A percentile compares a stretch with the other conserved stretches of the same genome.
Conservation (phyloP, 2,113 vertebrate species). For the Strigops habroptila region DNA sequence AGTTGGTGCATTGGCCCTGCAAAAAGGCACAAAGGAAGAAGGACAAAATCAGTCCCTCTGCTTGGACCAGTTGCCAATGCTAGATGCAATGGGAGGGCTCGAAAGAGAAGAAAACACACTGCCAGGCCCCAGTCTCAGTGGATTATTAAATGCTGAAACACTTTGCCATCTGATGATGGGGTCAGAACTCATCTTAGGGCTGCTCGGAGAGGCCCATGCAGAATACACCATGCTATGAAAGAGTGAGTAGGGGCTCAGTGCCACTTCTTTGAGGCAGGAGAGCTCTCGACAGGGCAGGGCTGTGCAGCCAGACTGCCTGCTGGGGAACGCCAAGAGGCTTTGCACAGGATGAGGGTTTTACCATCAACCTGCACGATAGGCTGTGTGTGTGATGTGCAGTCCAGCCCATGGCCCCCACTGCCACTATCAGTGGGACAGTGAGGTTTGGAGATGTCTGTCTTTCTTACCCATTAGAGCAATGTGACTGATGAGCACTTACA, state of each 20-base stretch:
- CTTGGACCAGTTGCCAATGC: background rate
- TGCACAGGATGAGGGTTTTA: background rate
- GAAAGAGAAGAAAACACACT: background rate
- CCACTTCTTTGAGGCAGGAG: background rate
- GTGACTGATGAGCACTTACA: background rate
- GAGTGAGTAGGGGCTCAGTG: background rate
- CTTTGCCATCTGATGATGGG: background rate
- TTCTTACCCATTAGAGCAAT: background rate
- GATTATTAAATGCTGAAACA: background rate
- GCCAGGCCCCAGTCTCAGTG: background rate
- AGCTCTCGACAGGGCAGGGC: background rate
- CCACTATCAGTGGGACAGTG: background rate
- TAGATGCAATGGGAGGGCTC: background rate
- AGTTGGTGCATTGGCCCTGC: background rate
- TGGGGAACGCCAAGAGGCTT: background rate
- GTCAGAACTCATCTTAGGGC: background rate
- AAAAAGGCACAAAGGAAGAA: background rate
- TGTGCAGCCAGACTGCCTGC: background rate
- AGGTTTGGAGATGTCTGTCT: background rate
- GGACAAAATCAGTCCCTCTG: background rate
- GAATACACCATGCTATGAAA: rapidly evolving
- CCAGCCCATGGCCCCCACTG: background rate
- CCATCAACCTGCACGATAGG: rapidly evolving
- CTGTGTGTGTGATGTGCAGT: background rate
- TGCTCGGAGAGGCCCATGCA: background rate